phyloP scores from a whole-genome alignment of 2,797 vertebrate species.

The Epinephelus malabaricus region DNA sequence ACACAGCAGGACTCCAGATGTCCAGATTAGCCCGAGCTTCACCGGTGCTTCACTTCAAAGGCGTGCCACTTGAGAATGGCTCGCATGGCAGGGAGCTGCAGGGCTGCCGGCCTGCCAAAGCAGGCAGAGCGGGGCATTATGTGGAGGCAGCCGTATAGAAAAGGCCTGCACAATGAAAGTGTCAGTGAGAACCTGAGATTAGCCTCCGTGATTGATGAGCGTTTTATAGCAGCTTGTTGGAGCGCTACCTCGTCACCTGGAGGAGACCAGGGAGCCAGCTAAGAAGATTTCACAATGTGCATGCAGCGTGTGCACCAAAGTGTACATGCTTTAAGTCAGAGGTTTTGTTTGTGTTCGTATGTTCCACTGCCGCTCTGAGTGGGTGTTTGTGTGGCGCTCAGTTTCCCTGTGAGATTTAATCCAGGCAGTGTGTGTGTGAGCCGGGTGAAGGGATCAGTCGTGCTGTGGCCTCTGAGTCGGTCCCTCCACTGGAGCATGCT shows the following conservation, averaged over 20 bases:
- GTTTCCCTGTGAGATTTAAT: constrained; percentile 24
- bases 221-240: constrained; percentile 77
- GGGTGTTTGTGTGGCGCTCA: neutral
- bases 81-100: constrained; percentile 66
- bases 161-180: constrained; percentile 81
- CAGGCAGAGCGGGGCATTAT: constrained; percentile 75
- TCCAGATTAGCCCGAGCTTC: constrained; percentile 69
- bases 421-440: constrained; percentile 4
- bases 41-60: constrained; percentile 70
- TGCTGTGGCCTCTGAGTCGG: constrained; percentile 3
- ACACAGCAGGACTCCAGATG: constrained; percentile 68
- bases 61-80: constrained; percentile 62
- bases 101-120: constrained; percentile 71
- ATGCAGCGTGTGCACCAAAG: neutral
- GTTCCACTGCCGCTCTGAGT: neutral
- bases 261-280: constrained; percentile 44
- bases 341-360: constrained; percentile 16
- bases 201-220: constrained; percentile 83
- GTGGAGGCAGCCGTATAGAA: constrained; percentile 79
- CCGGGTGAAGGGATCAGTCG: constrained; percentile 11
- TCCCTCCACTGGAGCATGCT: constrained; percentile 32
- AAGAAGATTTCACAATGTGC: constrained; percentile 10
- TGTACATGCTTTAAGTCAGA: neutral
- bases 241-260: constrained; percentile 77
- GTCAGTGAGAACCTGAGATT: constrained; percentile 83